Percentiles rank a stretch among this genome's conserved stretches.
Evolutionary conservation across 2,113 vertebrate species (phyloP).

Genomic region (Actenoides hombroni): DNA sequence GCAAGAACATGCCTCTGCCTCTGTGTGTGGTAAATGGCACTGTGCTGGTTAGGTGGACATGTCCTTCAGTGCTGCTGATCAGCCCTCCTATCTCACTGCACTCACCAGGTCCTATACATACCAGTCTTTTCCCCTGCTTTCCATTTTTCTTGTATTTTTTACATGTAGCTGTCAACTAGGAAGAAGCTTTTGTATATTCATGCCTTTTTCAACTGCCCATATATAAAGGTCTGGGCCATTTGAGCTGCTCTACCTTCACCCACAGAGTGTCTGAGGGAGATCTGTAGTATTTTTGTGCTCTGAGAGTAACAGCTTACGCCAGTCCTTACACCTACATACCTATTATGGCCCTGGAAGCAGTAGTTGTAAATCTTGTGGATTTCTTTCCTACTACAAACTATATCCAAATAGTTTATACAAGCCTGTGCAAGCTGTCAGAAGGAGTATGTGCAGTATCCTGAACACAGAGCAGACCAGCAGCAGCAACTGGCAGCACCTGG

Average conservation of each 20-base stretch:
- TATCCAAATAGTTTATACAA: slow-evolving; percentile 50
- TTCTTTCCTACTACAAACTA: slow-evolving; percentile 31
- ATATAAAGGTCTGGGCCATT: not conserved
- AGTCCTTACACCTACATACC: slow-evolving; percentile 43
- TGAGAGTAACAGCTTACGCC: not conserved
- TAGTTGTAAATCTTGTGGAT: slow-evolving; percentile 49
- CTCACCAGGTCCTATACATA: not conserved
- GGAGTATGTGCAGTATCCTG: slow-evolving; percentile 1
- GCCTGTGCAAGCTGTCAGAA: slow-evolving; percentile 27
- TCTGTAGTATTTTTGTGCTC: not conserved
- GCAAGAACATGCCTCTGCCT: not conserved
- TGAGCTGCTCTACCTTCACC: not conserved
- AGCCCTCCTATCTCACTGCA: not conserved
- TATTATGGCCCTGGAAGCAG: slow-evolving; percentile 61
- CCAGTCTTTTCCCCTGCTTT: not conserved
- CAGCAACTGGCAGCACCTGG: fast-evolving
- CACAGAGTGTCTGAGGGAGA: not conserved
- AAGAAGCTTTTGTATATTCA: not conserved
- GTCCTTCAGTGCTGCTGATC: not conserved
- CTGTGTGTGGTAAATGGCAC: not conserved
- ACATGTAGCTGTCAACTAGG: not conserved
- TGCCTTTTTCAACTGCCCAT: not conserved
- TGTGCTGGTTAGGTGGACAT: not conserved
- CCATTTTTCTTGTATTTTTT: not conserved
- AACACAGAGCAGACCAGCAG: not conserved